A percentile compares a stretch with the other conserved stretches of the same genome.
Evolutionary conservation across 1,140 invertebrate genomes (phyloP).

Genomic region (Sycophila sp.): DNA sequence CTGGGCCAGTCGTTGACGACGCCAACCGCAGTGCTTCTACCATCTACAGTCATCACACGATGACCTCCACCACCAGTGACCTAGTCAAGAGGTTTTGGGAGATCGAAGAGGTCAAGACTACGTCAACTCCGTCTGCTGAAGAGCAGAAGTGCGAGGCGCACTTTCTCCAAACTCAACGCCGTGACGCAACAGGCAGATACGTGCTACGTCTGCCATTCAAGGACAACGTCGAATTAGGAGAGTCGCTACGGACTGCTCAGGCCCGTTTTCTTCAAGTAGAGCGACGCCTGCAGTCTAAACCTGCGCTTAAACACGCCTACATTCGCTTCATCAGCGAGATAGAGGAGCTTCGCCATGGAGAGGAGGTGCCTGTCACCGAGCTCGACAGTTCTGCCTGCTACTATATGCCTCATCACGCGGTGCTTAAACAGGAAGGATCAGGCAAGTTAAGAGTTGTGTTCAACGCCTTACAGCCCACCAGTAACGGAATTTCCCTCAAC

Average conservation of each 20-base stretch:
- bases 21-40: too few species aligned
- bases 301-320: slow-evolving; percentile 13
- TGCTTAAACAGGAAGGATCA: not conserved
- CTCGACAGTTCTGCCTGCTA: not conserved
- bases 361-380: not conserved
- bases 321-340: slow-evolving; percentile 20
- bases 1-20: too few species aligned
- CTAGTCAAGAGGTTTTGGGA: not conserved
- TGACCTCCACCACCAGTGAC: too few species aligned
- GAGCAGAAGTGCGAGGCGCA: not conserved
- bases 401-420: slow-evolving; percentile 40
- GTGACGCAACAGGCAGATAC: not conserved
- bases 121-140: not conserved
- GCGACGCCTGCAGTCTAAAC: slow-evolving; percentile 2
- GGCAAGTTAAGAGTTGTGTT: slow-evolving; percentile 26
- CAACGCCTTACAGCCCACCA: not conserved
- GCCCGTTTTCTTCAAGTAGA: not conserved
- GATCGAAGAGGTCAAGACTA: not conserved
- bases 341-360: not conserved
- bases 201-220: not conserved
- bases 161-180: not conserved
- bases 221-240: not conserved
- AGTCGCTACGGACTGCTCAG: not conserved
- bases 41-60: too few species aligned
- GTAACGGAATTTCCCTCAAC: slow-evolving; percentile 12